Conservation (phyloP, 2,113 vertebrate species). For the Anhinga rufa region DNA sequence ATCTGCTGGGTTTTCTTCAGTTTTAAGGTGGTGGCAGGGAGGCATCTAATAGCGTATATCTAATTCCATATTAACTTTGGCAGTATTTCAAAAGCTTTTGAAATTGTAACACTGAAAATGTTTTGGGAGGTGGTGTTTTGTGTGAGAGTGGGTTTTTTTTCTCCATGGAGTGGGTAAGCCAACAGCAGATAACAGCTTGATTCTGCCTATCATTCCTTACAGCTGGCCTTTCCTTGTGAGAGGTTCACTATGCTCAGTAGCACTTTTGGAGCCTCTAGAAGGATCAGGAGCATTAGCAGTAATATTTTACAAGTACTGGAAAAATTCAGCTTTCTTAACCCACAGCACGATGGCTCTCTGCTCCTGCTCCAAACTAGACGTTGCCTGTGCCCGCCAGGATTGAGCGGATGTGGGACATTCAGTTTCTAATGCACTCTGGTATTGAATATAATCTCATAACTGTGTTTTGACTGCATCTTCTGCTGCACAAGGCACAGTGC, state of each 20-base stretch:
- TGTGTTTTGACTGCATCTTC: not conserved
- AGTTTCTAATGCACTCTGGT: not conserved
- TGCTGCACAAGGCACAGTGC: not conserved
- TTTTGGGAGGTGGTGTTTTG: not conserved
- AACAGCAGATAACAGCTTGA: not conserved
- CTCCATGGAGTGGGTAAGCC: not conserved
- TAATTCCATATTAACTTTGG: not conserved
- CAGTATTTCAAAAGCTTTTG: not conserved
- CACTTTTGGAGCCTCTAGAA: not conserved
- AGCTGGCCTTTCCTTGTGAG: not conserved
- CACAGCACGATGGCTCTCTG: not conserved
- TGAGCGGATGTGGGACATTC: not conserved
- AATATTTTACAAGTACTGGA: too few relatives aligned
- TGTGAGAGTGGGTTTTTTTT: accelerated
- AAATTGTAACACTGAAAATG: not conserved
- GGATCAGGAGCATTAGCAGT: not conserved
- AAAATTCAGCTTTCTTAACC: not conserved
- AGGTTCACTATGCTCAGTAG: not conserved
- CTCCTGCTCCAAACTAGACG: not conserved
- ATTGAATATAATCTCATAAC: too few relatives aligned
- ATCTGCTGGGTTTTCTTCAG: not conserved
- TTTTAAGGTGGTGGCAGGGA: not conserved
- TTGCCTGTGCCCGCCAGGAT: accelerated
- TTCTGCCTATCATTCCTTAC: too few relatives aligned
- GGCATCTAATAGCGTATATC: too few relatives aligned